These are phyloP conservation scores for Brachypalpus laphriformis DNA, from an alignment of 2,888 invertebrate species.

Conservation along the genomic window DNA sequence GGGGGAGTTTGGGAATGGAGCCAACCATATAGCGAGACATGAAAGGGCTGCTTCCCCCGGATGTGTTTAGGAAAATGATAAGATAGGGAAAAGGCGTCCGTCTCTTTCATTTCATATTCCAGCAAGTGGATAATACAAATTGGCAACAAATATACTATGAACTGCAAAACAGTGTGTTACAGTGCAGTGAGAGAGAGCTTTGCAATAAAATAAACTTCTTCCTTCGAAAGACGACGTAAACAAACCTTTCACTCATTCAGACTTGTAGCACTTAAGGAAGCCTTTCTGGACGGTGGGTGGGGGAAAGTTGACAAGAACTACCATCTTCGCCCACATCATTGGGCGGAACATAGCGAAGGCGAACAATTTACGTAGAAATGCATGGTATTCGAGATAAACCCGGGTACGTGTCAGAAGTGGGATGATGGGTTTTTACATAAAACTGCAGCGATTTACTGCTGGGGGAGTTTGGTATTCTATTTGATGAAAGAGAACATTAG, in stretches of 20 bases:
- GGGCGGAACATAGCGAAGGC: neutral
- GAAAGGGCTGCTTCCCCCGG: constrained; percentile 5
- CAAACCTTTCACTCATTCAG: neutral
- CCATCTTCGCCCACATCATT: neutral
- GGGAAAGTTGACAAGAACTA: neutral
- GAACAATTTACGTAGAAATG: neutral
- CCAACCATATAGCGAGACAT: constrained; percentile 26
- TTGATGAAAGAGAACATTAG: too few relatives aligned
- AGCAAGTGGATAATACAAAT: constrained; percentile 41
- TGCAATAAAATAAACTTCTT: neutral
- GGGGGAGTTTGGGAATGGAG: neutral
- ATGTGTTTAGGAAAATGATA: constrained; percentile 19
- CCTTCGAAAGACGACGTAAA: neutral
- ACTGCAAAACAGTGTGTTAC: neutral
- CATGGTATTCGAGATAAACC: neutral
- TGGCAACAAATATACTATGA: constrained; percentile 7
- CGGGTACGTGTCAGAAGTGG: neutral
- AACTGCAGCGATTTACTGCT: too few relatives aligned
- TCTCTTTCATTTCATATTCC: neutral
- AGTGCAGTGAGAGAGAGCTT: neutral
- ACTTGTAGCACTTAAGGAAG: neutral
- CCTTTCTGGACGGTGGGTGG: neutral
- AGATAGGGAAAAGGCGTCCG: neutral
- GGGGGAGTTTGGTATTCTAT: too few relatives aligned
- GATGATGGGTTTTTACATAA: too few relatives aligned